These are phyloP conservation scores for Urocolius indicus DNA, from an alignment of 2,113 vertebrate species.

Conservation along the genomic window DNA sequence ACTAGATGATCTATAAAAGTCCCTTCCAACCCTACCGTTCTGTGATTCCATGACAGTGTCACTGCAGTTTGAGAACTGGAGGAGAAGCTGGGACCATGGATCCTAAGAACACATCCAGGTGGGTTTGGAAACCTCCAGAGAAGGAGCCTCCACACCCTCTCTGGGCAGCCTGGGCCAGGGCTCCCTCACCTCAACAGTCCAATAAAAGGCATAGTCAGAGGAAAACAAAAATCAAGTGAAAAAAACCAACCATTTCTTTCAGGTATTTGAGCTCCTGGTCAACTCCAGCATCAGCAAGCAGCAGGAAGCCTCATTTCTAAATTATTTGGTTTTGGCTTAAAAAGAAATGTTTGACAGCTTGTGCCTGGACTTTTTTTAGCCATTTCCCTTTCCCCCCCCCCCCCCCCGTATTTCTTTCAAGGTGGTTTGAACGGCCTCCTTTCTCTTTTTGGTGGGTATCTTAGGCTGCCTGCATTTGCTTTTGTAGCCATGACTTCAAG, in stretches of 20 bases:
- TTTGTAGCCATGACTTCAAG: background rate
- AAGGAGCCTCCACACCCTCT: too few species aligned
- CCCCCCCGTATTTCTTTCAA: background rate
- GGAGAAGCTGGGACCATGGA: background rate
- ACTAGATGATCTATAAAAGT: too few species aligned
- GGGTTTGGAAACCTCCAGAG: too few species aligned
- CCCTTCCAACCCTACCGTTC: too few species aligned
- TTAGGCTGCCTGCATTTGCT: background rate
- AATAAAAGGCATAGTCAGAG: background rate
- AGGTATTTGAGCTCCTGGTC: background rate
- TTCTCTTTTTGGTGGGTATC: background rate
- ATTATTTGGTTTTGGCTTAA: slow-evolving; percentile 2
- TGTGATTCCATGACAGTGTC: background rate
- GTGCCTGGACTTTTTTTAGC: background rate
- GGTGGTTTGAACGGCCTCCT: too few species aligned
- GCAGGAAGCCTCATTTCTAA: slow-evolving; percentile 9
- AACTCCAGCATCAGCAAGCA: background rate
- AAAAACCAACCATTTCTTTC: slow-evolving; percentile 5
- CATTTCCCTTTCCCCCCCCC: background rate
- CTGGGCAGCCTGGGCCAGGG: too few species aligned
- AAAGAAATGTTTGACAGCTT: slow-evolving; percentile 13
- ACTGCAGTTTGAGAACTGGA: background rate
- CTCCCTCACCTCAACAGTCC: too few species aligned
- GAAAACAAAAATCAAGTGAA: slow-evolving; percentile 25
- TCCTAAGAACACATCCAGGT: too few species aligned